Evolutionary conservation across 2,113 vertebrate genomes (phyloP).

Genomic region (Campylomormyrus tamandua): DNA sequence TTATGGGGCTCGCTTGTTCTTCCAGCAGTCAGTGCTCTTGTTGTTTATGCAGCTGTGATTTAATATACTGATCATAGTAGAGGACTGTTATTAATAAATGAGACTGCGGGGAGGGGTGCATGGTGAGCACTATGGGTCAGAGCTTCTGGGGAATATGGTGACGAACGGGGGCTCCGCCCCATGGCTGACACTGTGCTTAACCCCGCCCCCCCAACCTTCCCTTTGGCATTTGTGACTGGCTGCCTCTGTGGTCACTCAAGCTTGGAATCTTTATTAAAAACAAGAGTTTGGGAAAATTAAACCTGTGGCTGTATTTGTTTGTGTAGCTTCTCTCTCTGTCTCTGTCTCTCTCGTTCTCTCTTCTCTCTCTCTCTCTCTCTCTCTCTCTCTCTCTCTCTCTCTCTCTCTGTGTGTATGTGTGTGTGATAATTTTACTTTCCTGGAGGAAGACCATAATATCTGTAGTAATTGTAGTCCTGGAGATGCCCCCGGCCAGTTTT

Average conservation of each 20-base stretch:
- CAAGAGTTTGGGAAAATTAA: neutral
- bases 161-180: neutral
- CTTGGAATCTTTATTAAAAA: conserved; percentile 21
- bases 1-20: neutral
- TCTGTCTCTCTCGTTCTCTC: neutral
- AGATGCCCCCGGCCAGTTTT: neutral
- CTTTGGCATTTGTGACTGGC: neutral
- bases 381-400: too few species aligned
- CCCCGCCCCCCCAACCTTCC: neutral
- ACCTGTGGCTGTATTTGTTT: neutral
- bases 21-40: conserved; percentile 5
- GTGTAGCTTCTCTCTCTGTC: too few species aligned
- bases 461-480: neutral
- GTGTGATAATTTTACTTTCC: neutral
- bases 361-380: too few species aligned
- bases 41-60: conserved; percentile 7
- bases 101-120: too few species aligned
- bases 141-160: neutral
- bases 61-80: neutral
- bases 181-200: neutral
- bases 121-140: neutral
- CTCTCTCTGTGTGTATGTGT: neutral
- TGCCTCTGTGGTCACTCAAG: conserved; percentile 7
- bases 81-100: neutral
- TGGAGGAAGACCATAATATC: neutral